These are phyloP conservation scores for Hydriomena furcata DNA, from an alignment of 2,888 invertebrate genomes.

Conservation along the genomic window DNA sequence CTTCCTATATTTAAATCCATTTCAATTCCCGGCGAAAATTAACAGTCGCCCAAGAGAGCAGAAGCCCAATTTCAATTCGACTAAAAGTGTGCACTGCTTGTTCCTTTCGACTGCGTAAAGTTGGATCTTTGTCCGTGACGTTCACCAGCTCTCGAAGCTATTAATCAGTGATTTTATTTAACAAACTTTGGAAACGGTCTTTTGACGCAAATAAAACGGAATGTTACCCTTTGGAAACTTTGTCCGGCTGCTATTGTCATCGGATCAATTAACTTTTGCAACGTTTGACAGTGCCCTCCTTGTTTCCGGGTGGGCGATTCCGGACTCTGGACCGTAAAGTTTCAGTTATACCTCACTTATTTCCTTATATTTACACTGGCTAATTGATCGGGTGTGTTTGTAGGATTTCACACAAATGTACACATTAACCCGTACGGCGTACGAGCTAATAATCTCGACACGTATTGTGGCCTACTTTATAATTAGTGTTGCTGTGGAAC, in stretches of 20 bases:
- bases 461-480: no score
- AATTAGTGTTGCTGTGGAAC: no score
- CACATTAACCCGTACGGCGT: no score
- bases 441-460: no score
- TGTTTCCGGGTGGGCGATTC: conserved; percentile 42
- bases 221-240: conserved; percentile 45
- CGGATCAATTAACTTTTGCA: conserved; percentile 55
- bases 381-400: conserved; percentile 31
- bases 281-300: conserved; percentile 47
- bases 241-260: conserved; percentile 44
- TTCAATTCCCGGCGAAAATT: conserved; percentile 32
- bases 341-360: conserved; percentile 40
- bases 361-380: conserved; percentile 36
- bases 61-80: conserved; percentile 34
- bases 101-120: conserved; percentile 43
- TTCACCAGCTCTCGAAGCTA: conserved; percentile 46
- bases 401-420: conserved; percentile 11
- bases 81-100: conserved; percentile 39
- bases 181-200: conserved; percentile 48
- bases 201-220: conserved; percentile 54
- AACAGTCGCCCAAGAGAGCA: conserved; percentile 30
- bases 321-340: conserved; percentile 41
- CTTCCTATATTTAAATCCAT: conserved; percentile 37
- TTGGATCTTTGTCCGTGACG: conserved; percentile 48
- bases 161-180: conserved; percentile 55